Conservation (phyloP, 2,797 vertebrate genomes). For the Chiroxiphia lanceolata region DNA sequence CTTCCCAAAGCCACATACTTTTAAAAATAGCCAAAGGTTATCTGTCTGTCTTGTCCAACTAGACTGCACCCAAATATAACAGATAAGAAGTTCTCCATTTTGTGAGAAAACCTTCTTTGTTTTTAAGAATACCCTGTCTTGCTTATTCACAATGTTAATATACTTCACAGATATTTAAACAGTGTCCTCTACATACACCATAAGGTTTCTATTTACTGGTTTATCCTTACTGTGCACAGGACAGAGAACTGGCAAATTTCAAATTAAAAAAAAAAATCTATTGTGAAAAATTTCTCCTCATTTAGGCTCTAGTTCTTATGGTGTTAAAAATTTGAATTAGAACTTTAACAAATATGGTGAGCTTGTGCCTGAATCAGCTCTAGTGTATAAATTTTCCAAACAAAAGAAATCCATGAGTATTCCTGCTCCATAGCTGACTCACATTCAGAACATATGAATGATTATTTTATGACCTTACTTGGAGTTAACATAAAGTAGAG, state of each 20-base stretch:
- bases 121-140: neutral
- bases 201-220: neutral
- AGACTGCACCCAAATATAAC: neutral
- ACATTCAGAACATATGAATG: neutral
- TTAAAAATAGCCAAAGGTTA: neutral
- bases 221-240: neutral
- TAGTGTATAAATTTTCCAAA: neutral
- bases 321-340: neutral
- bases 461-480: conserved; percentile 15
- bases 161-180: neutral
- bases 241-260: neutral
- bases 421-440: neutral
- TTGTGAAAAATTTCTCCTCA: neutral
- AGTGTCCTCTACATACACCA: neutral
- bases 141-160: neutral
- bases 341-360: neutral
- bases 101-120: neutral
- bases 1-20: neutral
- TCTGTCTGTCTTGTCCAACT: neutral
- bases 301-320: neutral
- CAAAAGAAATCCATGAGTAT: neutral
- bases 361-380: neutral
- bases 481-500: neutral
- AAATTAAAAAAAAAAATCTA: neutral
- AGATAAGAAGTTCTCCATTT: neutral